Evolutionary conservation across 2,113 vertebrate species (phyloP), one percentile per base, ranked within the genome.

Genomic region (Climacteris rufus): DNA sequence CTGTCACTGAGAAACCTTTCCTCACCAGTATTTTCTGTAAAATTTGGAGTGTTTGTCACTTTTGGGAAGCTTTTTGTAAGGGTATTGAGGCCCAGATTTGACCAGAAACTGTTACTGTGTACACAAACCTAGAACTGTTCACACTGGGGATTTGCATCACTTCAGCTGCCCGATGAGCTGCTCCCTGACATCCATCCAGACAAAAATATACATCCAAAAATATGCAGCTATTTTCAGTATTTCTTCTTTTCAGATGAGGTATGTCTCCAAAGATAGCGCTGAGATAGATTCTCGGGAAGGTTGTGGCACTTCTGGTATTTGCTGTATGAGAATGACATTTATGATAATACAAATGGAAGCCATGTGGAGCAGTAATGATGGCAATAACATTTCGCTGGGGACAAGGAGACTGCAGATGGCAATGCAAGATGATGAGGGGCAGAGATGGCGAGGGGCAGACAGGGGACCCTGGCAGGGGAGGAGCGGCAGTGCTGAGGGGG

Each of bases 261-360:
- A 74, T 76, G 47, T 60, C 93, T 78, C 91, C 70, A 59, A 75
- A 93, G 83, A 83, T 25, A 89, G 84, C 1, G 8, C 63, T 53
- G 87, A 66, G 82, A 92, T 11, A 64, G 89, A 94, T 33, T 70
- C 77, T 60, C 57, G 40, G 71, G 76, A 22, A 86, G 63, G 83
- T 89, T 92, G 88, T 64, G 76, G 80, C 85, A 76, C 63, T 82
- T 40, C 15, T 71, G 83, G 17, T 75, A 76, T 96, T 97, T 96
- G 80, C 70, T 72, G 61, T 24, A 2, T 4, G 44, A 87, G 76
- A 92, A 74, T 47, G 89, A 95, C 76, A 90, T 80, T 95, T 93
- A 16, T 59, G 42, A 78, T 70, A 87, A 93, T 84, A 77, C 85
- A 90, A 72, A n/a, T 3, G 56, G 76, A 53, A 93, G 70, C 19